A percentile compares a stretch with the other conserved stretches of the same genome.
These are phyloP conservation scores for Drosophila orena DNA, from an alignment of 1,140 invertebrate genomes.

Conservation along the genomic window DNA sequence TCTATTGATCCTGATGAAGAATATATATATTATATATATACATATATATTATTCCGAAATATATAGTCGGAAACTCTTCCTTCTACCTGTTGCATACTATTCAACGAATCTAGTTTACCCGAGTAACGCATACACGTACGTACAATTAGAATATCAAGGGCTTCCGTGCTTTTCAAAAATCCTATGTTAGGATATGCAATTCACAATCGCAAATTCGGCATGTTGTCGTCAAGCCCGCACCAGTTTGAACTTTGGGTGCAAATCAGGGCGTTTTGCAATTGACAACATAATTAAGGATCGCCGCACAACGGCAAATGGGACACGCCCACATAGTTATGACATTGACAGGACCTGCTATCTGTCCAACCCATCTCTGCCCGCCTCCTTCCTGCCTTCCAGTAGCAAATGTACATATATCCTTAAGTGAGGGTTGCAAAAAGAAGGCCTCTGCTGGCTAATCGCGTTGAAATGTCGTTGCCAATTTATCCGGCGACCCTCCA, in stretches of 20 bases:
- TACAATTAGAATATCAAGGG: no score
- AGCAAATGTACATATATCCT: conserved; percentile 8
- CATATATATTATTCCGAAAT: no score
- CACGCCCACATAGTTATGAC: conserved; percentile 78
- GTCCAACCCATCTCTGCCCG: conserved; percentile 8
- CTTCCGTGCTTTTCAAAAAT: conserved; percentile 5
- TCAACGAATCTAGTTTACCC: no score
- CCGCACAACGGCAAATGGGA: conserved; percentile 41
- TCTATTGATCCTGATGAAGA: no score
- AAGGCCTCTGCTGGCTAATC: conserved; percentile 53
- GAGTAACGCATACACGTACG: no score
- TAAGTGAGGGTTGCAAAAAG: conserved; percentile 37
- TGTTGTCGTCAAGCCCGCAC: conserved; percentile 42
- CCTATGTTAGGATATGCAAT: no score
- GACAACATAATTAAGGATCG: conserved; percentile 76
- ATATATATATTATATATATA: no score
- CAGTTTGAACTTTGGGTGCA: conserved; percentile 21
- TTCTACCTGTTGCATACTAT: no score
- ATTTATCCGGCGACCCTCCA: conserved; percentile 62
- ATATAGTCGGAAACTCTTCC: no score
- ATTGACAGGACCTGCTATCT: conserved; percentile 61
- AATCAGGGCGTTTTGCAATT: conserved; percentile 59
- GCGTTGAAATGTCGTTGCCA: conserved; percentile 59
- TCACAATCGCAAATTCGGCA: no score
- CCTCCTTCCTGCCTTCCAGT: neutral